These are phyloP conservation scores for Wiebesia pumilae DNA, from an alignment of 1,140 invertebrate species.

Conservation along the genomic window DNA sequence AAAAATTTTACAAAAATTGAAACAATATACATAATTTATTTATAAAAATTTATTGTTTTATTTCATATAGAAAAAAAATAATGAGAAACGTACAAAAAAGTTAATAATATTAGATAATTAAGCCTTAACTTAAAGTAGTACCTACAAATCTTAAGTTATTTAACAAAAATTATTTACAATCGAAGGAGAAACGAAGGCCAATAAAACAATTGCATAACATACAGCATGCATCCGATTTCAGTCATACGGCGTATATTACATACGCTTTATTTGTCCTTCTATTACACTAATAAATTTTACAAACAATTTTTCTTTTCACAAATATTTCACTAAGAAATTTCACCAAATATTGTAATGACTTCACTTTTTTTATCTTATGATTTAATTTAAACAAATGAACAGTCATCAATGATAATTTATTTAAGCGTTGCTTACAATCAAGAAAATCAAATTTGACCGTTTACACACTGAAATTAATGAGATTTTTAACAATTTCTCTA, in stretches of 20 bases:
- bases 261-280: background rate
- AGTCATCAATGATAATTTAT: background rate
- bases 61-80: slow-evolving; percentile 49
- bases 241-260: background rate
- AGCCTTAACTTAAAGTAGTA: too few species aligned
- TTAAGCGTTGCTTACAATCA: background rate
- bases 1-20: background rate
- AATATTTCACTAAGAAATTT: slow-evolving; percentile 1
- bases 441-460: too few species aligned
- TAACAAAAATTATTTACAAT: slow-evolving; percentile 52
- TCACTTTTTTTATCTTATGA: background rate
- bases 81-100: slow-evolving; percentile 46
- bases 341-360: background rate
- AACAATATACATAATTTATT: background rate
- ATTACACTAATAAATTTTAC: background rate
- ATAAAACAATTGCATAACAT: slow-evolving; percentile 19
- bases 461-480: too few species aligned
- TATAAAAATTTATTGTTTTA: slow-evolving; percentile 50
- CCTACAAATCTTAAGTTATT: slow-evolving; percentile 29
- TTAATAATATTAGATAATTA: slow-evolving; percentile 45
- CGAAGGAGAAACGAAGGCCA: background rate
- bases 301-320: background rate
- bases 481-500: too few species aligned
- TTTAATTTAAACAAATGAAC: background rate
- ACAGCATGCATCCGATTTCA: background rate